Percentiles rank a stretch among this genome's conserved stretches.
phyloP scores from a whole-genome alignment of 2,888 invertebrate species.

The Tupiocoris notatus region DNA sequence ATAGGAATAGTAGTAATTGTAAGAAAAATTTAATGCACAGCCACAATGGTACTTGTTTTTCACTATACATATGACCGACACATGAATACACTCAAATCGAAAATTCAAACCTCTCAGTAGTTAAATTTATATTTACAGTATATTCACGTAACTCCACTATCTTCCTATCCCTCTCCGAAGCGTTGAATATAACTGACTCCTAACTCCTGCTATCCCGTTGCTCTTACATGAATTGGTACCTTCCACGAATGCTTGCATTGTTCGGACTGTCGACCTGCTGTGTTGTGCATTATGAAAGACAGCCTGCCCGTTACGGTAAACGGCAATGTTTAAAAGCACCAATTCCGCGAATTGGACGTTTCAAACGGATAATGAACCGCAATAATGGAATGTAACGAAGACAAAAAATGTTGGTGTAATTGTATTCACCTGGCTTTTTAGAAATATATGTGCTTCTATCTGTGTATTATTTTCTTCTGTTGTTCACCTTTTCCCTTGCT shows the following conservation, averaged over 20 bases:
- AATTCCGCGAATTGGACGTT: conserved; percentile 2
- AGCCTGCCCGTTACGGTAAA: not conserved
- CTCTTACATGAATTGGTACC: not conserved
- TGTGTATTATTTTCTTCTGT: conserved; percentile 21
- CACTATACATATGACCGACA: no score
- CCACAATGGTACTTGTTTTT: no score
- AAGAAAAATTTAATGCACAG: no score
- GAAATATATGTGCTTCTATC: conserved; percentile 34
- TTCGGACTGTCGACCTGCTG: conserved; percentile 1
- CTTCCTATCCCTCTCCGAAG: no score
- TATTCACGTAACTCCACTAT: no score
- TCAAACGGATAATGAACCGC: not conserved
- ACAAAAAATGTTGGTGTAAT: not conserved
- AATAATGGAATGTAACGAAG: not conserved
- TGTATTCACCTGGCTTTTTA: conserved; percentile 10
- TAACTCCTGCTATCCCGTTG: not conserved
- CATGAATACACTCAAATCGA: no score
- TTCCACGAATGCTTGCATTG: not conserved
- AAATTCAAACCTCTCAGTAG: no score
- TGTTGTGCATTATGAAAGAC: conserved; percentile 29
- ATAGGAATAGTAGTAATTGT: no score
- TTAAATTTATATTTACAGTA: no score
- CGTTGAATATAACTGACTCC: no score
- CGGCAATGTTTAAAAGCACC: not conserved
- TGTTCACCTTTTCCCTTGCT: conserved; percentile 20